phyloP scores from a whole-genome alignment of 2,888 invertebrate species.

The Pecten maximus region DNA sequence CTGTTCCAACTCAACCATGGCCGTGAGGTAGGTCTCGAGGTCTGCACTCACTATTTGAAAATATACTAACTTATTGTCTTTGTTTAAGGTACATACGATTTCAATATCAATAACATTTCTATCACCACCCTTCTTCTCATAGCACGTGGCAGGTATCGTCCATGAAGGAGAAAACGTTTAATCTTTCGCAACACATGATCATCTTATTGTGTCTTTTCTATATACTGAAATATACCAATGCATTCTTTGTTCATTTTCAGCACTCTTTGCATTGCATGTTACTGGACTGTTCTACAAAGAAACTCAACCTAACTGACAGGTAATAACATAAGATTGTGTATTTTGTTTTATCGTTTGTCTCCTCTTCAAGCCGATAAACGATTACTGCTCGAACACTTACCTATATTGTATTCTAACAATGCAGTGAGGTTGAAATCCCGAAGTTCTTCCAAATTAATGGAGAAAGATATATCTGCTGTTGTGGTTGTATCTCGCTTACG shows the following conservation, averaged over 20 bases:
- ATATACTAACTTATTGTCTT: not conserved
- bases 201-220: not conserved
- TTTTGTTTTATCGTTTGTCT: not conserved
- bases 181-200: too few species aligned
- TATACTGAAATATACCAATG: not conserved
- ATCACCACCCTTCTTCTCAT: not conserved
- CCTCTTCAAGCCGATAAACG: too few species aligned
- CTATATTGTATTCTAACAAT: not conserved
- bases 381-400: too few species aligned
- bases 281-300: not conserved
- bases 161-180: too few species aligned
- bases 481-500: not conserved
- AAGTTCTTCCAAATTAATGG: not conserved
- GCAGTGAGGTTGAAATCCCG: not conserved
- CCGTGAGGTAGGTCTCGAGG: not conserved
- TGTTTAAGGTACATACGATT: too few species aligned
- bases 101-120: not conserved
- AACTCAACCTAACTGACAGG: not conserved
- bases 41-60: slow-evolving; percentile 32
- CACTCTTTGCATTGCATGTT: too few species aligned
- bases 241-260: not conserved
- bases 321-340: not conserved
- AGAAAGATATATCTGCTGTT: not conserved
- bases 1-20: not conserved
- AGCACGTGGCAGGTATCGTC: not conserved